Evolutionary conservation across 2,888 invertebrate species (phyloP).

Genomic region (Nycteola revayana): DNA sequence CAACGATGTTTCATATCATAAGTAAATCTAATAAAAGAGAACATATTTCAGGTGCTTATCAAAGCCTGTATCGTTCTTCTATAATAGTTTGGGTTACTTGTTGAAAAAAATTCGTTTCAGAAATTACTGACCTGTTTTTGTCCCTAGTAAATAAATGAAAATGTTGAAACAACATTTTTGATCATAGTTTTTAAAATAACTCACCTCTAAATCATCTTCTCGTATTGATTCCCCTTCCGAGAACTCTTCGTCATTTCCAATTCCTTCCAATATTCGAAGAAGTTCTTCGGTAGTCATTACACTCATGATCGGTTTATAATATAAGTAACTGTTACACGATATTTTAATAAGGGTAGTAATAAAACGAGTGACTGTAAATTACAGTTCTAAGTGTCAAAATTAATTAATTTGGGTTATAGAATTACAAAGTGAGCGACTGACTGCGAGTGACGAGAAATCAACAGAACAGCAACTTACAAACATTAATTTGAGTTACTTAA

Average conservation of each 20-base stretch:
- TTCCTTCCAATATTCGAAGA: conserved; percentile 11
- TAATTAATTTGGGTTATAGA: too few species aligned
- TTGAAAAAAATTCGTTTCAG: conserved; percentile 10
- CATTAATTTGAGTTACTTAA: too few species aligned
- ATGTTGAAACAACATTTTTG: conserved; percentile 5
- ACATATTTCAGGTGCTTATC: conserved; percentile 7
- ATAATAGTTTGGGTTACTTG: conserved; percentile 10
- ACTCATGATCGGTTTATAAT: conserved; percentile 10
- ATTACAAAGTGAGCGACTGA: too few species aligned
- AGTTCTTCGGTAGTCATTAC: conserved; percentile 15
- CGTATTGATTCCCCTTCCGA: conserved; percentile 7
- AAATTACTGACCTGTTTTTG: conserved; percentile 6
- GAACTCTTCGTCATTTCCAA: conserved; percentile 8
- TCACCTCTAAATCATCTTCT: conserved; percentile 9
- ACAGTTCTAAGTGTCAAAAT: too few species aligned
- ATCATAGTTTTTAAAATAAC: conserved; percentile 12
- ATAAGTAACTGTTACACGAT: conserved; percentile 11
- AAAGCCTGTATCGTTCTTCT: conserved; percentile 8
- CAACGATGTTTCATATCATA: too few species aligned
- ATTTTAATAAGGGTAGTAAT: too few species aligned
- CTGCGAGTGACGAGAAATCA: too few species aligned
- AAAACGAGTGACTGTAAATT: too few species aligned
- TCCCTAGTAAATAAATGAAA: too few species aligned
- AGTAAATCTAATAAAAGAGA: conserved; percentile 10
- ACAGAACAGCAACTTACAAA: too few species aligned